Percentiles rank a stretch among this genome's conserved stretches.
Evolutionary conservation across 2,797 vertebrate genomes (phyloP).

Genomic region (Craterocephalus amniculus): DNA sequence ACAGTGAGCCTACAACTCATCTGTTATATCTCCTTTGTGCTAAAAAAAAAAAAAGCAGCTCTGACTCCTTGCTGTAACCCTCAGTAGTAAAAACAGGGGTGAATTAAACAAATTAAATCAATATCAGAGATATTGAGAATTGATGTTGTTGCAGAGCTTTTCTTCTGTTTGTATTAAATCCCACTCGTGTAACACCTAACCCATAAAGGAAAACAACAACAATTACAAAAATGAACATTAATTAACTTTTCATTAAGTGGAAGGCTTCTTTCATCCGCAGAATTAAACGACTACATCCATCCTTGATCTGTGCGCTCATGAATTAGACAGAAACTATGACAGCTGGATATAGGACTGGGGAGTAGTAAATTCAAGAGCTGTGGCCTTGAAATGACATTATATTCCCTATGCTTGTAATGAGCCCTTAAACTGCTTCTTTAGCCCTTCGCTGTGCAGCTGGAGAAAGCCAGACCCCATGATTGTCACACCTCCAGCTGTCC

Average conservation of each 20-base stretch:
- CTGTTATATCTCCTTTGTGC: no score
- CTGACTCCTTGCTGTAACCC: not conserved
- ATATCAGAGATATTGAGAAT: no score
- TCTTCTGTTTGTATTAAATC: not conserved
- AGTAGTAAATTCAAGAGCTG: slow-evolving; percentile 70
- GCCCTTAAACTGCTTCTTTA: slow-evolving; percentile 67
- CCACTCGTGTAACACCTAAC: not conserved
- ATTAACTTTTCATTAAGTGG: slow-evolving; percentile 29
- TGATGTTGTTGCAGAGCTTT: no score
- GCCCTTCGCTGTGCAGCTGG: slow-evolving; percentile 39
- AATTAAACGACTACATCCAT: slow-evolving; percentile 50
- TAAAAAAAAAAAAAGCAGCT: no score
- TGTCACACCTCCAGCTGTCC: slow-evolving; percentile 73
- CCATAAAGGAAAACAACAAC: not conserved
- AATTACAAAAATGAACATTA: no score
- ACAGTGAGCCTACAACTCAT: no score
- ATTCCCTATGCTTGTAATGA: slow-evolving; percentile 74
- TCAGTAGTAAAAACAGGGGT: not conserved
- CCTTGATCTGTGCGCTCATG: slow-evolving; percentile 56
- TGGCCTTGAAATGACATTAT: slow-evolving; percentile 80
- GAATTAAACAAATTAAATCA: not conserved
- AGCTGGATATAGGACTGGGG: slow-evolving; percentile 62
- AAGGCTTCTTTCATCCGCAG: slow-evolving; percentile 31
- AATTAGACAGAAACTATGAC: slow-evolving; percentile 73
- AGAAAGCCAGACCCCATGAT: slow-evolving; percentile 43